A percentile compares a stretch with the other conserved stretches of the same genome.
These are phyloP conservation scores for Chaetorhynchus papuensis DNA, from an alignment of 2,113 vertebrate species.

Conservation along the genomic window DNA sequence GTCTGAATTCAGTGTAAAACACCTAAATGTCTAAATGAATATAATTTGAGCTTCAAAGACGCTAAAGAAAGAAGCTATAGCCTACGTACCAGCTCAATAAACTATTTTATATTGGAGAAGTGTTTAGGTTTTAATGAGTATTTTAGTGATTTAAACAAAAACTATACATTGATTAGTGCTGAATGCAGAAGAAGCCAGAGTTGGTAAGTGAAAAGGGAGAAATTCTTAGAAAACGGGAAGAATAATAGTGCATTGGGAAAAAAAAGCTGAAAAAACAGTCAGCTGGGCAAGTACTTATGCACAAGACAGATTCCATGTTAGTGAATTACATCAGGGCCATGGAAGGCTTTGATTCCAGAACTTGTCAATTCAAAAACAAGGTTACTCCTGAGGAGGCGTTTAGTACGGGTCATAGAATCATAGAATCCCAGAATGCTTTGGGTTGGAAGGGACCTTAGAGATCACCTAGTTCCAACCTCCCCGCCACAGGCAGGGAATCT, in stretches of 20 bases:
- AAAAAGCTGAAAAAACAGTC: background rate
- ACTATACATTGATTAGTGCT: background rate
- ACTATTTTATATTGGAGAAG: background rate
- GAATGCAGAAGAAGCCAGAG: background rate
- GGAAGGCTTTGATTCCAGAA: background rate
- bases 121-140: background rate
- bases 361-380: background rate
- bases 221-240: background rate
- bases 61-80: background rate
- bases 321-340: background rate
- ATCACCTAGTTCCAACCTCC: background rate
- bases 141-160: background rate
- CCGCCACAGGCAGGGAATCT: background rate
- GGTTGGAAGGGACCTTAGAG: background rate
- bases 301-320: background rate
- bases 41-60: background rate
- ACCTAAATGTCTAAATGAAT: background rate
- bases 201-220: background rate
- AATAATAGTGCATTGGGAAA: background rate
- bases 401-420: background rate
- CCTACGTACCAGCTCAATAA: background rate
- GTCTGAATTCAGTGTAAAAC: background rate
- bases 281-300: background rate
- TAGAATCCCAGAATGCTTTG: background rate
- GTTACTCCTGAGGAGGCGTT: background rate